phyloP scores from a whole-genome alignment of 2,888 invertebrate species.

The Drosophila conformis region DNA sequence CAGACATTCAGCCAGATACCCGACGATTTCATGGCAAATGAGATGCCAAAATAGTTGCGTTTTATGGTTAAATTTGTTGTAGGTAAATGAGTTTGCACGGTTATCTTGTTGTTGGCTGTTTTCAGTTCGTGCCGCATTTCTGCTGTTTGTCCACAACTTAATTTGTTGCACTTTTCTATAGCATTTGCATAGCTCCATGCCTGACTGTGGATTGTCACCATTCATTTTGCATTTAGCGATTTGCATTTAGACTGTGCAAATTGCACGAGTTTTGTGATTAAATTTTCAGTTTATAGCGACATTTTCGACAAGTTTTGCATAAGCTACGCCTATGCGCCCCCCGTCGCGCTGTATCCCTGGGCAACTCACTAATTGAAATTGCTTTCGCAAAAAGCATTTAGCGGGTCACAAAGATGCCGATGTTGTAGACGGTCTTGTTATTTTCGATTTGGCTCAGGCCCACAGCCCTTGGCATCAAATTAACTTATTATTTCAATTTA shows the following conservation, averaged over 20 bases:
- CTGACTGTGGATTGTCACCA: conserved; percentile 4
- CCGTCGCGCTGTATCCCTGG: background rate
- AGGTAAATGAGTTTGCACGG: conserved; percentile 67
- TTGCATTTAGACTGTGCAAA: conserved; percentile 49
- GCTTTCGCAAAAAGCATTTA: conserved; percentile 71
- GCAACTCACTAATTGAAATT: conserved; percentile 72
- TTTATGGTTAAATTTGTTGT: conserved; percentile 61
- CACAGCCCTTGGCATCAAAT: conserved; percentile 61
- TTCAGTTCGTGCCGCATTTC: conserved; percentile 35
- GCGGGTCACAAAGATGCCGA: conserved; percentile 64
- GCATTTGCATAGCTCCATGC: conserved; percentile 45
- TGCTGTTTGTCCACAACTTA: conserved; percentile 56
- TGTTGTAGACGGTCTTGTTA: conserved; percentile 2
- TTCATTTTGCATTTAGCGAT: conserved; percentile 23
- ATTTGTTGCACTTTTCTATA: conserved; percentile 60
- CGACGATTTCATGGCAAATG: conserved; percentile 64
- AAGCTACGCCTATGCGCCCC: conserved; percentile 24
- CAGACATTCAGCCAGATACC: conserved; percentile 39
- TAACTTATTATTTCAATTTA: conserved; percentile 73
- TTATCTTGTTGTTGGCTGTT: conserved; percentile 34
- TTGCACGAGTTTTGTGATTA: conserved; percentile 62
- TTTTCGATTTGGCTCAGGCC: conserved; percentile 22
- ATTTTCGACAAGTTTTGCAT: conserved; percentile 57
- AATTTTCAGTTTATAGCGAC: conserved; percentile 65
- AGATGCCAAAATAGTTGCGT: conserved; percentile 75